These are phyloP conservation scores for Ellobius talpinus DNA, from an alignment of 2,113 vertebrate species.

Conservation along the genomic window DNA sequence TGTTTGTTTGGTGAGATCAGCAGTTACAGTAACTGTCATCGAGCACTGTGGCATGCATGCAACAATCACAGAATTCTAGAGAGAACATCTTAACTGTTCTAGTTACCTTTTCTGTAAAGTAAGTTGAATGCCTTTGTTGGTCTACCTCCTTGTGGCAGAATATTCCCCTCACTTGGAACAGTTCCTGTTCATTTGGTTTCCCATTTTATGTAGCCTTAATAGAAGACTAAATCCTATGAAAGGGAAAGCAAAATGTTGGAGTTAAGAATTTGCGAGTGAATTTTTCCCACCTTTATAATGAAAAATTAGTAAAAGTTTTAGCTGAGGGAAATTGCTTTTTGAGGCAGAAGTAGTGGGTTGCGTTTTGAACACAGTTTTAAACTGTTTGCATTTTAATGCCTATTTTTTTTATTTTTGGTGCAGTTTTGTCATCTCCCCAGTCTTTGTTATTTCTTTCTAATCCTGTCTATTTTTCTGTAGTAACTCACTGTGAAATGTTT, in stretches of 20 bases:
- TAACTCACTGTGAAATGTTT: conserved; percentile 49
- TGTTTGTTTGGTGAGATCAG: neutral
- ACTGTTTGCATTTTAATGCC: conserved; percentile 6
- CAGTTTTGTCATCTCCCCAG: neutral
- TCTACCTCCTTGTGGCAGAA: neutral
- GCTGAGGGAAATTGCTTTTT: neutral
- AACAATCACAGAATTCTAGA: neutral
- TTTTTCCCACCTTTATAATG: too few species aligned
- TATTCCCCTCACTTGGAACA: neutral
- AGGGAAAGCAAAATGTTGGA: neutral
- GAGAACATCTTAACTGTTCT: neutral
- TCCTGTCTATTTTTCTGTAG: neutral
- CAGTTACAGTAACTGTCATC: neutral
- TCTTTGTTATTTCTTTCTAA: conserved; percentile 35
- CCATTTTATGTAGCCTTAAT: neutral
- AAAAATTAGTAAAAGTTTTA: neutral
- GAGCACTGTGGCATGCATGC: neutral
- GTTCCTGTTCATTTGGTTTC: neutral
- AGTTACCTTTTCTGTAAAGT: neutral
- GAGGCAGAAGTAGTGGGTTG: neutral
- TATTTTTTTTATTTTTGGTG: neutral
- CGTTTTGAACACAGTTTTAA: neutral
- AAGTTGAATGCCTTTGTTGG: neutral
- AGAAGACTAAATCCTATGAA: neutral
- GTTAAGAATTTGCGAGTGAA: neutral